These are phyloP conservation scores for Scaptomyza montana DNA, from an alignment of 1,140 invertebrate genomes.

Conservation along the genomic window DNA sequence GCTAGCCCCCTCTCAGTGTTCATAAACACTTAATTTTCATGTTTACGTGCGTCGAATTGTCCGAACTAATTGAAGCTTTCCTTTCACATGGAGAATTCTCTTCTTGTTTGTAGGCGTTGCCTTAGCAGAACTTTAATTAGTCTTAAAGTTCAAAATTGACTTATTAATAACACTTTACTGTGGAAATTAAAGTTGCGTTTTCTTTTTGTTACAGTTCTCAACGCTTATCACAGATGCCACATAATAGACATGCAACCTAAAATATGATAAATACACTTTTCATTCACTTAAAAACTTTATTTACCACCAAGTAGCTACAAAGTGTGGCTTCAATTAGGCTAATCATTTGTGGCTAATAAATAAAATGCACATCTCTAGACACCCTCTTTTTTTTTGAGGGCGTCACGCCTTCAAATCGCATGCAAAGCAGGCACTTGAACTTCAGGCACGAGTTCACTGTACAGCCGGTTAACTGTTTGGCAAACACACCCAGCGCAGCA, in stretches of 20 bases:
- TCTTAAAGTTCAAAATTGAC: conserved; percentile 17
- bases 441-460: conserved; percentile 30
- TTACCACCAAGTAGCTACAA: neutral
- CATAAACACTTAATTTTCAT: conserved; percentile 39
- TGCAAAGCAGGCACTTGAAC: conserved; percentile 49
- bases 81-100: conserved; percentile 28
- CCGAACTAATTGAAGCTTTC: conserved; percentile 64
- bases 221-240: conserved; percentile 63
- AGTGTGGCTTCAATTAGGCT: conserved; percentile 29
- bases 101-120: conserved; percentile 59
- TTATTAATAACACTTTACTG: conserved; percentile 31
- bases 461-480: neutral
- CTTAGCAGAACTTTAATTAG: conserved; percentile 66
- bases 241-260: conserved; percentile 41
- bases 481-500: conserved; percentile 17
- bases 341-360: conserved; percentile 18
- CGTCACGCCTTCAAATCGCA: conserved; percentile 38
- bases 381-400: neutral
- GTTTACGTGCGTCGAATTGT: conserved; percentile 36
- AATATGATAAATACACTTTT: neutral
- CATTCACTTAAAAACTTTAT: neutral
- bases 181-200: conserved; percentile 47
- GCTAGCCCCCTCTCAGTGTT: conserved; percentile 6
- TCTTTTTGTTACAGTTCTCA: conserved; percentile 35
- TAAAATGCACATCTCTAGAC: conserved; percentile 3